phyloP scores from a whole-genome alignment of 2,113 vertebrate genomes.

The Nothobranchius kuhntae region DNA sequence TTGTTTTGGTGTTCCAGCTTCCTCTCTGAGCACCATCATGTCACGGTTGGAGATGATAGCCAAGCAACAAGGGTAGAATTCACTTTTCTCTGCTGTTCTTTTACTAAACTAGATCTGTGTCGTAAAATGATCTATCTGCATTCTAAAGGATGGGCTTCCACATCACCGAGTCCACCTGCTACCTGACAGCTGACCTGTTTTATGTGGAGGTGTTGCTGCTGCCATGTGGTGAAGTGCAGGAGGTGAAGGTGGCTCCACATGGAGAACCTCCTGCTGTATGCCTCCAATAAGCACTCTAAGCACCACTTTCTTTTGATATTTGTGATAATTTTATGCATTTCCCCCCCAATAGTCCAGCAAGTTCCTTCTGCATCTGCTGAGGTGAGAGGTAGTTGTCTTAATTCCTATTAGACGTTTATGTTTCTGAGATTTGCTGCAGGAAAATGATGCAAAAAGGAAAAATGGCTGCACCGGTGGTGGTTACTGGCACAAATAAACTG shows the following conservation, averaged over 20 bases:
- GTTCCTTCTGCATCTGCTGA: constrained; percentile 78
- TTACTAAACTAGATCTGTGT: too few relatives aligned
- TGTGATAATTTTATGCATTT: constrained; percentile 15
- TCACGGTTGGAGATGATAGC: constrained; percentile 80
- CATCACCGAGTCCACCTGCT: constrained; percentile 79
- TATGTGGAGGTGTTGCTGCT: constrained; percentile 85
- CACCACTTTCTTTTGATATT: neutral
- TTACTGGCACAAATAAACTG: too few relatives aligned
- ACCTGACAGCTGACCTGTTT: constrained; percentile 85
- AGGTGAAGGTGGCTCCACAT: constrained; percentile 83
- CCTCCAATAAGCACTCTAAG: neutral
- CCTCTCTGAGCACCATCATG: constrained; percentile 72
- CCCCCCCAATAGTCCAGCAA: constrained; percentile 75
- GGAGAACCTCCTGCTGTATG: constrained; percentile 81
- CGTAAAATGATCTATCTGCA: too few relatives aligned
- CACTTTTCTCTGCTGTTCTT: neutral
- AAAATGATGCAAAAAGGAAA: neutral
- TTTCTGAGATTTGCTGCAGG: neutral
- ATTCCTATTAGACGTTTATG: neutral
- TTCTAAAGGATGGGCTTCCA: constrained; percentile 79
- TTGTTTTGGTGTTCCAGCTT: constrained; percentile 67
- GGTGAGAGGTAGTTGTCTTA: constrained; percentile 65
- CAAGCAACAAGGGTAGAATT: constrained; percentile 80
- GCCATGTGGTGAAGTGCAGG: constrained; percentile 74
- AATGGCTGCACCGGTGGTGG: too few relatives aligned